phyloP scores from a whole-genome alignment of 2,888 invertebrate genomes.

The Temnothorax ravouxi region DNA sequence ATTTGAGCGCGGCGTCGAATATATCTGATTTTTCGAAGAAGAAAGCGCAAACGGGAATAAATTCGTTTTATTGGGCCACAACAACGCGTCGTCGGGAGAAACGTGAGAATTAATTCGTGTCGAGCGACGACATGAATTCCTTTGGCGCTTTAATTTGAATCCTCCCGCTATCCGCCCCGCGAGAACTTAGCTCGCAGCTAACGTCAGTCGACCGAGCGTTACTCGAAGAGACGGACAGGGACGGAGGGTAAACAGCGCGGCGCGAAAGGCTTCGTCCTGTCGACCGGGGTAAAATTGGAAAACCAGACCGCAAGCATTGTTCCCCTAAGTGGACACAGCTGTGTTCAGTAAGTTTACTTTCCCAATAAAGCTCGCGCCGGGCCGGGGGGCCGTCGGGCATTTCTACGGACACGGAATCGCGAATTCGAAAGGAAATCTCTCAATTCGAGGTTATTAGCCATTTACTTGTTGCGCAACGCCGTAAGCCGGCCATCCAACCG shows the following conservation, averaged over 20 bases:
- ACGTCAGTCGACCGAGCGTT: background rate
- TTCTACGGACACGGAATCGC: conserved; percentile 18
- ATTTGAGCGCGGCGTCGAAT: background rate
- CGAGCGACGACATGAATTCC: background rate
- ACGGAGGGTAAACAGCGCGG: no score
- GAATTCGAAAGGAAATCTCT: conserved; percentile 50
- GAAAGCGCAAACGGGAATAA: background rate
- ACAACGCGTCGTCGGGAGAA: background rate
- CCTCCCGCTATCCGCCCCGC: background rate
- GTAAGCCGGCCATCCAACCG: conserved; percentile 43
- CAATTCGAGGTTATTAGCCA: conserved; percentile 49
- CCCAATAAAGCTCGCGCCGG: conserved; percentile 8
- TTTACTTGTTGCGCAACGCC: conserved; percentile 46
- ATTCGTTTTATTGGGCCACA: background rate
- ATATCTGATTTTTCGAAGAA: background rate
- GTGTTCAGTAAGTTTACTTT: background rate
- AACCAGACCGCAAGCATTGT: background rate
- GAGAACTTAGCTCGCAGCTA: background rate
- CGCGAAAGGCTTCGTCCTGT: background rate
- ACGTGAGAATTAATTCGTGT: background rate
- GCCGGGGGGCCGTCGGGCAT: background rate
- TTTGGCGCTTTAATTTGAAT: background rate
- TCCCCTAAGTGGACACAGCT: background rate
- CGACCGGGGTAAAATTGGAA: background rate
- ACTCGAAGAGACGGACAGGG: no score